A percentile compares a stretch with the other conserved stretches of the same genome.
Conservation (phyloP, 2,113 vertebrate genomes). For the Odontophorus gujanensis region DNA sequence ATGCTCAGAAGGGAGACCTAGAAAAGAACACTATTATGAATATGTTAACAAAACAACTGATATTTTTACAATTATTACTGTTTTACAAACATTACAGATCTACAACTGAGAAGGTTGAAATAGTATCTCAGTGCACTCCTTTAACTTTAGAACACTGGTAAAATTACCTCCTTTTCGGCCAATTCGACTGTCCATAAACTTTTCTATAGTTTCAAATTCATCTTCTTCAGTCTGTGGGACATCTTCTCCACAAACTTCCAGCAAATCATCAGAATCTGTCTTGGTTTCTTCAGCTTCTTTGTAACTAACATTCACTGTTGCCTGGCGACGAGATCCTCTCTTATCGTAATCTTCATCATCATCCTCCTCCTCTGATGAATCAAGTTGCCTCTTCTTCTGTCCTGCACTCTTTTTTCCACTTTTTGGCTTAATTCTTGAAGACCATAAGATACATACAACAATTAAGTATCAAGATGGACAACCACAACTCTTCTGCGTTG, state of each 20-base stretch:
- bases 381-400: conserved; percentile 86
- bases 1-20: neutral
- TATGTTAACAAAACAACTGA: neutral
- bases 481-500: neutral
- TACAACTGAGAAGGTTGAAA: neutral
- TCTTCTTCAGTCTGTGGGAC: conserved; percentile 95
- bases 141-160: neutral
- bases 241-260: conserved; percentile 95
- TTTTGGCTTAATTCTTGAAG: conserved; percentile 86
- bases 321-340: conserved; percentile 91
- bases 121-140: neutral
- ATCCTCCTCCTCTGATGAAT: conserved; percentile 81
- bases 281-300: conserved; percentile 98
- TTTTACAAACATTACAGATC: neutral
- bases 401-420: conserved; percentile 88
- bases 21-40: neutral
- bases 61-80: neutral
- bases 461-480: neutral
- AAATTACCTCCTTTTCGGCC: conserved; percentile 92
- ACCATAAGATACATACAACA: neutral
- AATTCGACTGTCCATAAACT: conserved; percentile 92
- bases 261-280: conserved; percentile 95
- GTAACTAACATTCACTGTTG: conserved; percentile 97
- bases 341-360: conserved; percentile 87
- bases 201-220: conserved; percentile 97